phyloP scores from a whole-genome alignment of 2,888 invertebrate genomes.

The Aleiodes alternator region DNA sequence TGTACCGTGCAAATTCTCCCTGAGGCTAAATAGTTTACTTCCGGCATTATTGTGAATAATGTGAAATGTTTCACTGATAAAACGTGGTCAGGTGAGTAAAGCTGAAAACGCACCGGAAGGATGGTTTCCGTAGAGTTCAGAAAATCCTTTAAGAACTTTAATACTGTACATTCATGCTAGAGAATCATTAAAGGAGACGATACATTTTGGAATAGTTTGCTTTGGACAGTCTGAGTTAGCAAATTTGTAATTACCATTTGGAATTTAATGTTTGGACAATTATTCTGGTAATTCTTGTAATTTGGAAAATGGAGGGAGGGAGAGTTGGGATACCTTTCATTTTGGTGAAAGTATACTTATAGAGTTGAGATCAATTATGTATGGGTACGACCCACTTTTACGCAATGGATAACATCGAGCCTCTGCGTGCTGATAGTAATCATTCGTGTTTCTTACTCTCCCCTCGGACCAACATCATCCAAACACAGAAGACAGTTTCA shows the following conservation, averaged over 20 bases:
- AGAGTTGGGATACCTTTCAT: background rate
- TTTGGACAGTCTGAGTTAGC: background rate
- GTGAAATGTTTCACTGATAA: slow-evolving; percentile 32
- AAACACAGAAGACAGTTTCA: slow-evolving; percentile 25
- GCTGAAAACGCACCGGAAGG: slow-evolving; percentile 36
- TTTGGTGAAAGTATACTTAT: slow-evolving; percentile 11
- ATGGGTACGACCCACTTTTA: slow-evolving; percentile 20
- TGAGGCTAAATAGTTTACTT: slow-evolving; percentile 38
- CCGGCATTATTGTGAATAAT: slow-evolving; percentile 40
- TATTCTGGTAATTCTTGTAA: background rate
- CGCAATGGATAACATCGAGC: slow-evolving; percentile 51
- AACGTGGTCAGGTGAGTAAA: slow-evolving; percentile 30
- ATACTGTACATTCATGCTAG: slow-evolving; percentile 31
- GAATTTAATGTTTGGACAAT: background rate
- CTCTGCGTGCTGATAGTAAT: slow-evolving; percentile 38
- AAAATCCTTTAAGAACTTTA: slow-evolving; percentile 8
- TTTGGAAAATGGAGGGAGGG: too few species aligned
- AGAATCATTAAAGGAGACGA: slow-evolving; percentile 20
- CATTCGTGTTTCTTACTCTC: background rate
- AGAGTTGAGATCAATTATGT: slow-evolving; percentile 44
- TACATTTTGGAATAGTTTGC: slow-evolving; percentile 1
- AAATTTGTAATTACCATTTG: slow-evolving; percentile 5
- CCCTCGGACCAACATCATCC: slow-evolving; percentile 14
- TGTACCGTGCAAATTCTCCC: slow-evolving; percentile 36
- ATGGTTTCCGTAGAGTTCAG: slow-evolving; percentile 24